A percentile compares a stretch with the other conserved stretches of the same genome.
These are phyloP conservation scores for Tyto alba DNA, from an alignment of 2,113 vertebrate genomes.

Conservation along the genomic window DNA sequence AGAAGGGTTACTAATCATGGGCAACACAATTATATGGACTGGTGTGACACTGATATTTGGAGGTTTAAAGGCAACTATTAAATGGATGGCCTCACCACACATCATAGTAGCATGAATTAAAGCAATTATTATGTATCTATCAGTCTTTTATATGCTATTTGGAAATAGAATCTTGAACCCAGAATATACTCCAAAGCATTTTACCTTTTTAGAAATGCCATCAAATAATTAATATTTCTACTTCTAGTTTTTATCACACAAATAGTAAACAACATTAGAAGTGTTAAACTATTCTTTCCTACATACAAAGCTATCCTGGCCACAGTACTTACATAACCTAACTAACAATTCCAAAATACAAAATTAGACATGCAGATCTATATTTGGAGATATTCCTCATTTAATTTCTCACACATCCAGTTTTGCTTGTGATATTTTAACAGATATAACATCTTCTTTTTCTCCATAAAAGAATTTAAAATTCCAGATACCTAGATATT, in stretches of 20 bases:
- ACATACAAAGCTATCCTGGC: neutral
- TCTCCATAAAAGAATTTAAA: neutral
- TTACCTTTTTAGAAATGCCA: neutral
- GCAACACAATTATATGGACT: neutral
- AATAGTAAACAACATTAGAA: neutral
- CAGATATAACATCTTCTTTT: neutral
- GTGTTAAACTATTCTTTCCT: neutral
- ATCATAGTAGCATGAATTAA: neutral
- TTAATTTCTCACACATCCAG: neutral
- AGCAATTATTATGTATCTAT: neutral
- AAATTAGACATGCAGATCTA: neutral
- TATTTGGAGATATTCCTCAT: neutral
- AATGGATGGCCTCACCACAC: neutral
- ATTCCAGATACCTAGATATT: neutral
- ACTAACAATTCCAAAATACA: neutral
- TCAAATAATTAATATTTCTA: neutral
- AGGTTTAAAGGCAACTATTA: neutral
- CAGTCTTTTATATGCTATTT: neutral
- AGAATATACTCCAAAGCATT: neutral
- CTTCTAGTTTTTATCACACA: neutral
- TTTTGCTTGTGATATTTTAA: neutral
- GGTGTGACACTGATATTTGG: neutral
- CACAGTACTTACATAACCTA: neutral
- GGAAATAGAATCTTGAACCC: neutral
- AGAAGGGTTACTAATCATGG: neutral